Percentiles rank a stretch among this genome's conserved stretches.
These are phyloP conservation scores for Enteromius anoplus DNA, from an alignment of 2,797 vertebrate genomes.

Conservation along the genomic window DNA sequence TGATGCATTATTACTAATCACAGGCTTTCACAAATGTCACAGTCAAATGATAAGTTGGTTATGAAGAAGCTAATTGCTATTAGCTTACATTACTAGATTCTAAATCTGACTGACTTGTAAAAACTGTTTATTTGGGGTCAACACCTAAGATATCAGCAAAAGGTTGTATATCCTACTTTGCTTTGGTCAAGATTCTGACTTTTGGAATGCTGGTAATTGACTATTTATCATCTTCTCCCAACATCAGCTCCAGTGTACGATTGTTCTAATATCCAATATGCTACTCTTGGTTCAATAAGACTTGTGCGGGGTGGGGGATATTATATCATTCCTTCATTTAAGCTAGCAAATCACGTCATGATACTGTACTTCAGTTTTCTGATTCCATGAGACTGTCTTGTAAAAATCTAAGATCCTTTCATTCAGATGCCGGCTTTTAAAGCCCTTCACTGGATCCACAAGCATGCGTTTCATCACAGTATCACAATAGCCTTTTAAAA, in stretches of 20 bases:
- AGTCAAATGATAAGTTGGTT: neutral
- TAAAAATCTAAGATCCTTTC: neutral
- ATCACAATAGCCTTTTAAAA: neutral
- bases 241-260: conserved; percentile 1
- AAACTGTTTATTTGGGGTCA: neutral
- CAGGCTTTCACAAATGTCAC: neutral
- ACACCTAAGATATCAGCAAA: neutral
- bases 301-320: neutral
- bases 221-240: neutral
- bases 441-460: conserved; percentile 15
- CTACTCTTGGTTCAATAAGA: neutral
- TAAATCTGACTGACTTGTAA: neutral
- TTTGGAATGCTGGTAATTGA: conserved; percentile 25
- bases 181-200: conserved; percentile 13
- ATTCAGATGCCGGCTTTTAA: neutral
- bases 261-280: neutral
- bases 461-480: conserved; percentile 11
- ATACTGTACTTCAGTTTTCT: conserved; percentile 23
- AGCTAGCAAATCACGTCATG: neutral
- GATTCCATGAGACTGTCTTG: neutral
- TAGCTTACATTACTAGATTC: neutral
- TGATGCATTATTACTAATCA: conserved; percentile 4
- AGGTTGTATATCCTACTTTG: neutral
- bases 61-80: neutral
- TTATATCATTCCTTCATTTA: neutral